Conservation (phyloP, 64 coral and sea anemone species). For the Montipora efflorescens region DNA sequence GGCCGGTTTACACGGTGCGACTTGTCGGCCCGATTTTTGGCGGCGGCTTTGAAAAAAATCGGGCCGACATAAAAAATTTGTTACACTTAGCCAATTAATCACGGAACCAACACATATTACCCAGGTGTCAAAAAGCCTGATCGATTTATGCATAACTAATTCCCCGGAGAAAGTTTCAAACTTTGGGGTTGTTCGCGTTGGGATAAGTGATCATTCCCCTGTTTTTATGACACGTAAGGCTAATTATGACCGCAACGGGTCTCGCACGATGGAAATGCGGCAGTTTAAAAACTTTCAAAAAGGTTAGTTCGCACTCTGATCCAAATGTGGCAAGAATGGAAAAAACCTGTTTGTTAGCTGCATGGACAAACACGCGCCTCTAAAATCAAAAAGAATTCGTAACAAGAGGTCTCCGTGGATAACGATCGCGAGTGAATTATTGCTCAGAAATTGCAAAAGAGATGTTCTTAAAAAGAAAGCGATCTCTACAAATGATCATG, state of each 20-base stretch:
- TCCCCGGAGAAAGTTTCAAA: slow-evolving; percentile 9
- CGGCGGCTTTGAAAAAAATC: too few relatives aligned
- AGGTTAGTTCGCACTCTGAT: not conserved
- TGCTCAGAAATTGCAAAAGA: too few relatives aligned
- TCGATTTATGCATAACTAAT: slow-evolving; percentile 37
- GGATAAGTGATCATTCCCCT: slow-evolving; percentile 46
- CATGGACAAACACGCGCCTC: too few relatives aligned
- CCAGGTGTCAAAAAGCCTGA: not conserved
- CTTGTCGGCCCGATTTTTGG: too few relatives aligned
- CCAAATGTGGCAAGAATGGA: not conserved
- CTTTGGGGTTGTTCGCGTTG: slow-evolving; percentile 19
- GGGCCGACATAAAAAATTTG: too few relatives aligned
- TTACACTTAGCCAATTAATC: not conserved
- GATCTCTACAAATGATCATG: too few relatives aligned
- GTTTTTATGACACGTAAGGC: slow-evolving; percentile 38
- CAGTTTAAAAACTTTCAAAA: slow-evolving; percentile 11
- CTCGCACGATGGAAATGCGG: not conserved
- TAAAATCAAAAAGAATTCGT: too few relatives aligned
- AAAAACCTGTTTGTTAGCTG: not conserved
- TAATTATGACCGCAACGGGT: not conserved
- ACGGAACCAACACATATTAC: slow-evolving; percentile 26
- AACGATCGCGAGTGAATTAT: too few relatives aligned
- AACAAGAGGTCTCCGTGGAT: too few relatives aligned
- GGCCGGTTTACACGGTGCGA: too few relatives aligned
- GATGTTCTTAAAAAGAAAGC: too few relatives aligned